Base-by-base conservation (phyloP, 2,113 vertebrate genomes). In the Neolamprologus modestus region DNA sequence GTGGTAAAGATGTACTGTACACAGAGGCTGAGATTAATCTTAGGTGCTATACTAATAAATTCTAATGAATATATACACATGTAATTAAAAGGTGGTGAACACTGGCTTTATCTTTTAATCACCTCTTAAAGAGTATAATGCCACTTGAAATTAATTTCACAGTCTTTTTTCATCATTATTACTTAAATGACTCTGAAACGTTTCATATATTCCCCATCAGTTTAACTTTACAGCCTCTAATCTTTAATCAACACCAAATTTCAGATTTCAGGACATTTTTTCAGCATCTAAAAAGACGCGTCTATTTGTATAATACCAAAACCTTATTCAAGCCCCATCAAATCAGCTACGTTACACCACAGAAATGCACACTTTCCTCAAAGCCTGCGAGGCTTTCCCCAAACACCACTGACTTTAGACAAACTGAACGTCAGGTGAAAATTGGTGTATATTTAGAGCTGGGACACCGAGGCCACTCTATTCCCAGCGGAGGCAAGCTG, bases 401-500 rank as follows among this genome's bases (percentile, higher is more conserved):
- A 82, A 85, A 88, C 88, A 91, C 78, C 84, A 50, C 21, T 57
- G 91, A 89, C 92, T 95, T 91, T 87, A 87, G 84, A 94, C 88
- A 92, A 94, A 93, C 88, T 79, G 83, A 94, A 88, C 92, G 87
- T 94, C 92, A 94, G 92, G 93, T 92, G 91, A 92, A 95, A 95
- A 95, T 93, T 83, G 90, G 88, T 90, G 90, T 95, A 94, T 95
- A 95, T 95, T 95, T 96, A 94, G 94, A 92, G 94, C 88, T 73
- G 91, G 92, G 91, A 95, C 91, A 81, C 76, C 50, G 89, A 95
- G 93, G 95, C 94, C 94, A 94, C 92, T 90, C 87, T 89, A 91
- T 94, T 96, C 95, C 94, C 95, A 83, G 86, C 1, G 89, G 95
- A 95, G 86, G 68, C 92, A 93, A 91, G 95, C 95, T 96, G 94